Base-by-base conservation (phyloP, 2,888 invertebrate species). In the Diplazon laetatorius region DNA sequence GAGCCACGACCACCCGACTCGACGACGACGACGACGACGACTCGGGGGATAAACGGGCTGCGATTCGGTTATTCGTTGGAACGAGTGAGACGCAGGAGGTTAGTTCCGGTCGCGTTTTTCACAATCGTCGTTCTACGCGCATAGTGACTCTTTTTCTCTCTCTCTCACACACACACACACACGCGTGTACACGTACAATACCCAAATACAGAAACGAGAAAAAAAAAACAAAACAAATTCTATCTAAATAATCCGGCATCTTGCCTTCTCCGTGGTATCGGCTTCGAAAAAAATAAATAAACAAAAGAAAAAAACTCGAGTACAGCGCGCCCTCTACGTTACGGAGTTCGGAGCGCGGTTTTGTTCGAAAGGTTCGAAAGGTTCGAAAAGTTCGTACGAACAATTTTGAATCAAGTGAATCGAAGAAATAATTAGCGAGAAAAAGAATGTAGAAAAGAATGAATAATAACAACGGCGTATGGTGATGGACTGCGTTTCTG, bases 31-130 rank as follows among this genome's bases (percentile, higher is more conserved):
- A 68, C 74, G 76, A 82, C 30, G 82, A 74, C 75, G 77, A 76
- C 72, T n/a, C 80, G 81, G 80, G 75, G 75, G 68, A 63, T 59
- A 79, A 73, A 65, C 73, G 69, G 80, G 70, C 74, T 82, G 16
- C 25, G 44, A 37, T 30, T 30, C 25, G 44, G 37, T 30, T 30
- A 30, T 30, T 30, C 25, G 44, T 46, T 57, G 39, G 62, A 80
- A 74, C 48, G 68, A 66, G 78, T 72, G 62, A 42, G 57, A 70
- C 63, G 39, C 60, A 71, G 69, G 82, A 87, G 86, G 85, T 85
- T 85, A 85, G 85, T 85, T 84, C 81, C 81, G 73, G 80, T 77
- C 68, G 66, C 50, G 70, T 75, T 59, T 76, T 14, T 55, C 12
- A 55, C 39, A 18, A n/a, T 48, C 42, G 44, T 46, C 30, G 57